Percentiles rank a stretch among this genome's conserved stretches.
phyloP scores from a whole-genome alignment of 2,888 invertebrate genomes.

The Drosophila greeni region DNA sequence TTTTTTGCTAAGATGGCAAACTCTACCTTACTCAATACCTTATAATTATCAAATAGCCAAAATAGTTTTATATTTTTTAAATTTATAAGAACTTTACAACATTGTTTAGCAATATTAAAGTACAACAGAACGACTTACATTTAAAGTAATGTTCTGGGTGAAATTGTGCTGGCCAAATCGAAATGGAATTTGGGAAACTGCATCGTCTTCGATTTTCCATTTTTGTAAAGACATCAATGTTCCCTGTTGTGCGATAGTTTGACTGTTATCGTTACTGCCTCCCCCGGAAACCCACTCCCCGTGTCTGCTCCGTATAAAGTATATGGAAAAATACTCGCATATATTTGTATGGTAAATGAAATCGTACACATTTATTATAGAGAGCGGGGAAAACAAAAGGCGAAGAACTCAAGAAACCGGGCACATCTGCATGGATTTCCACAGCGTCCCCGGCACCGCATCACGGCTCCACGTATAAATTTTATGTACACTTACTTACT shows the following conservation, averaged over 20 bases:
- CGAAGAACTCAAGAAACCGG: conserved; percentile 55
- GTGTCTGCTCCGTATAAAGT: background rate
- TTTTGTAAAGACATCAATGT: conserved; percentile 50
- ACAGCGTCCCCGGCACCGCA: conserved; percentile 12
- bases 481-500: conserved; percentile 73
- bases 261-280: conserved; percentile 49
- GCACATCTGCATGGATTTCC: conserved; percentile 70
- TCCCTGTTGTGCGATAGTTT: conserved; percentile 42
- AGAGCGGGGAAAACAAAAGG: conserved; percentile 62
- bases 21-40: background rate
- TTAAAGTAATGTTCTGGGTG: conserved; percentile 30
- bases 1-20: background rate
- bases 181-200: conserved; percentile 12
- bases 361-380: conserved; percentile 65
- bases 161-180: conserved; percentile 15
- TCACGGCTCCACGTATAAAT: conserved; percentile 54
- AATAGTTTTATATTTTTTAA: background rate
- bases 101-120: background rate
- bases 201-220: conserved; percentile 47
- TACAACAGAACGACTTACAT: conserved; percentile 4
- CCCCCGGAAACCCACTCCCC: background rate
- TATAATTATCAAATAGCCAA: background rate
- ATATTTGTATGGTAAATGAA: conserved; percentile 34
- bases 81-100: background rate
- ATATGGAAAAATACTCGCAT: conserved; percentile 14